These are phyloP conservation scores for Puntigrus tetrazona DNA, from an alignment of 2,113 vertebrate genomes.

Conservation along the genomic window DNA sequence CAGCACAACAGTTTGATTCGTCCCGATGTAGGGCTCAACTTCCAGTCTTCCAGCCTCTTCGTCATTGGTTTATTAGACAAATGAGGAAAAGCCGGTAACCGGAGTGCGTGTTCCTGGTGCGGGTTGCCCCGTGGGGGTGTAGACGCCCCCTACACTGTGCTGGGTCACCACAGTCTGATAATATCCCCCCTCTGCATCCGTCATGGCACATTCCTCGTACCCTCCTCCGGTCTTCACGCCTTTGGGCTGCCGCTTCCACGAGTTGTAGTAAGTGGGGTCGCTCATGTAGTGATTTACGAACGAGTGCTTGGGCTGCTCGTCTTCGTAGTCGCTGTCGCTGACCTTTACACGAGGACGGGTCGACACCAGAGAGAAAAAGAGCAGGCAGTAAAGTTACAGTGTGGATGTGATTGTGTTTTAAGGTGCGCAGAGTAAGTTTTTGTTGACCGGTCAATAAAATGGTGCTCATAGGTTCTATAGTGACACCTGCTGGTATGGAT, in stretches of 20 bases:
- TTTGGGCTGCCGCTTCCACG: constrained; percentile 92
- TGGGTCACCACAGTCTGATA: constrained; percentile 94
- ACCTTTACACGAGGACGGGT: constrained; percentile 66
- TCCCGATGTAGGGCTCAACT: background rate
- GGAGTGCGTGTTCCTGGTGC: constrained; percentile 87
- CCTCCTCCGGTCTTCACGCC: constrained; percentile 72
- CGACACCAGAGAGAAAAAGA: background rate
- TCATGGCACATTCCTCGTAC: constrained; percentile 84
- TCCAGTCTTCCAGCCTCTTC: background rate
- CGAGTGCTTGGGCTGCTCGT: constrained; percentile 90
- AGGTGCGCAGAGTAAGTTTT: background rate
- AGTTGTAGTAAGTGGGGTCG: constrained; percentile 94
- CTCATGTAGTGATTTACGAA: constrained; percentile 99
- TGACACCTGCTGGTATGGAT: background rate
- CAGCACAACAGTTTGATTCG: background rate
- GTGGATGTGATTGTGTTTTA: background rate
- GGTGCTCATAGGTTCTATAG: background rate
- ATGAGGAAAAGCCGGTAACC: constrained; percentile 95
- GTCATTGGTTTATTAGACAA: constrained; percentile 80
- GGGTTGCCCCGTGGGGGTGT: constrained; percentile 84
- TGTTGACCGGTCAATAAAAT: background rate
- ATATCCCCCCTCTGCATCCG: constrained; percentile 78
- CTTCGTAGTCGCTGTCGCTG: constrained; percentile 91
- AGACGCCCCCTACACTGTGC: constrained; percentile 90
- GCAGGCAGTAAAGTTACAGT: background rate